These are phyloP conservation scores for Sander lucioperca DNA, from an alignment of 2,113 vertebrate species.

Conservation along the genomic window DNA sequence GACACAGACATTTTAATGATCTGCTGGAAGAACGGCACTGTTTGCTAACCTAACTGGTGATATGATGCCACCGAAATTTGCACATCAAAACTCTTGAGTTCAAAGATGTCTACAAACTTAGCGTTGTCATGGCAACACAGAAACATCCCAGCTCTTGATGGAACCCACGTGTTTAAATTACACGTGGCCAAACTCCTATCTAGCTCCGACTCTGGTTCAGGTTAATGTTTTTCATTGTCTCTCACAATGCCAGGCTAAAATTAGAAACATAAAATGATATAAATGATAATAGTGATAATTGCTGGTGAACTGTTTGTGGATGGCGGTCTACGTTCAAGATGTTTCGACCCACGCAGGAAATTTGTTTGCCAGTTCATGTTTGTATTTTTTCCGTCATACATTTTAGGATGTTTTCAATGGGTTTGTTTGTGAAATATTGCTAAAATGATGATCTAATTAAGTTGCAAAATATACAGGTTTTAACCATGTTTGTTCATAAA, in stretches of 20 bases:
- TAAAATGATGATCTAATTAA: not conserved
- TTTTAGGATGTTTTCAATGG: conserved; percentile 4
- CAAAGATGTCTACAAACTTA: conserved; percentile 11
- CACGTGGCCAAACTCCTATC: not conserved
- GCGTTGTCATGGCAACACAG: conserved; percentile 18
- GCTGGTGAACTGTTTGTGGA: conserved; percentile 38
- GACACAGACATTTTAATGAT: conserved; percentile 28
- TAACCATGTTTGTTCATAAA: conserved; percentile 4
- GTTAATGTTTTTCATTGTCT: not conserved
- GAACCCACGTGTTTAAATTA: not conserved
- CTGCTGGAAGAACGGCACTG: not conserved
- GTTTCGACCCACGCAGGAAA: not conserved
- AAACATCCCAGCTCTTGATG: not conserved
- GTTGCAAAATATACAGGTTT: not conserved
- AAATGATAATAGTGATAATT: not conserved
- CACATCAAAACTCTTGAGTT: conserved; percentile 32
- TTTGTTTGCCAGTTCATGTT: conserved; percentile 9
- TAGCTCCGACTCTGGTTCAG: not conserved
- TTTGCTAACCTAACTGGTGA: conserved; percentile 26
- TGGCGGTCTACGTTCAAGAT: not conserved
- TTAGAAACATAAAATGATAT: not conserved
- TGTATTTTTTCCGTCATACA: not conserved
- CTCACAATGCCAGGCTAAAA: not conserved
- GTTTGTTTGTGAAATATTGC: conserved; percentile 11
- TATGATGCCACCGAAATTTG: conserved; percentile 23